A percentile compares a stretch with the other conserved stretches of the same genome.
phyloP scores from a whole-genome alignment of 2,113 vertebrate species.

The Ifrita kowaldi region DNA sequence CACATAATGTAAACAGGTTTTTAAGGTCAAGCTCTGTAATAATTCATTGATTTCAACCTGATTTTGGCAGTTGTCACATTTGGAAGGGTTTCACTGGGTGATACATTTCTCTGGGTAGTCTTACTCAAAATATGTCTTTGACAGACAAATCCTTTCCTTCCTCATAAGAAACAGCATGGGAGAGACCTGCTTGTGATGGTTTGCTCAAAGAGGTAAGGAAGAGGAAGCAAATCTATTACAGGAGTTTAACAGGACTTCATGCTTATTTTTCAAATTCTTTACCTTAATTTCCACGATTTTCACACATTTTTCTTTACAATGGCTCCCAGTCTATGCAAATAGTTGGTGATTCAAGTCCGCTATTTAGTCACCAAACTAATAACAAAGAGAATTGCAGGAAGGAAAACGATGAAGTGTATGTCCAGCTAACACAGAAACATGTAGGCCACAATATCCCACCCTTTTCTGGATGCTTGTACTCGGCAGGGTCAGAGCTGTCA shows the following conservation, averaged over 20 bases:
- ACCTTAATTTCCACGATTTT: neutral
- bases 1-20: neutral
- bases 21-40: neutral
- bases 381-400: neutral
- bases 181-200: neutral
- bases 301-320: neutral
- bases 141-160: neutral
- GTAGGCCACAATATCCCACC: neutral
- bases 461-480: neutral
- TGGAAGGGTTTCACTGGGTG: neutral
- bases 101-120: neutral
- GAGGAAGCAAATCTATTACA: neutral
- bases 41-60: neutral
- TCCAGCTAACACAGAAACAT: neutral
- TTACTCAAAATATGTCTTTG: neutral
- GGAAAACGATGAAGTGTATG: neutral
- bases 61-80: neutral
- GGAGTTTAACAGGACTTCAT: neutral
- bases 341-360: neutral
- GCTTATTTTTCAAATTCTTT: neutral
- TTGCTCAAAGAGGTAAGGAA: neutral
- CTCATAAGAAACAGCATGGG: neutral
- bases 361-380: neutral
- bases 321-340: neutral
- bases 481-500: neutral